These are phyloP conservation scores for Heliothis peltigera DNA, from an alignment of 2,888 invertebrate species.

Conservation along the genomic window DNA sequence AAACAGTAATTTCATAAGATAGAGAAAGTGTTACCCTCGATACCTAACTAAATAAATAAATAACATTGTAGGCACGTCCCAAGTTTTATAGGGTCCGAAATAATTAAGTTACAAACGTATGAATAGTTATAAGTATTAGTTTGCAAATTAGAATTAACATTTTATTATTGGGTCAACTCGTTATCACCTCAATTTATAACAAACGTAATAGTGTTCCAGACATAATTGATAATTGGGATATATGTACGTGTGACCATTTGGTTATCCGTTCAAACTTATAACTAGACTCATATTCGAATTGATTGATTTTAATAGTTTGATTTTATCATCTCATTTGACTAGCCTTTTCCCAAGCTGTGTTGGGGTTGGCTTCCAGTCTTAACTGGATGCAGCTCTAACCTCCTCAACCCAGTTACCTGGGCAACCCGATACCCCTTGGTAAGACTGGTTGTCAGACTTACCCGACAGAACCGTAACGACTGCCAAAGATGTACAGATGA, in stretches of 20 bases:
- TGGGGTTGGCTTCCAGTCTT: no score
- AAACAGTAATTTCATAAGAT: no score
- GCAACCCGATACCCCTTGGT: no score
- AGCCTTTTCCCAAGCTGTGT: no score
- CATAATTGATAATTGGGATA: conserved; percentile 50
- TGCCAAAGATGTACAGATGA: no score
- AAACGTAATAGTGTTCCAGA: conserved; percentile 19
- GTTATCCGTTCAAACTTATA: conserved; percentile 4
- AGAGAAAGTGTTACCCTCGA: no score
- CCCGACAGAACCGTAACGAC: no score
- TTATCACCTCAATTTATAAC: conserved; percentile 26
- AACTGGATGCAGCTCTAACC: no score
- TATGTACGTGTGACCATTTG: conserved; percentile 12
- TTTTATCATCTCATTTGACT: no score
- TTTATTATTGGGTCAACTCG: conserved; percentile 48
- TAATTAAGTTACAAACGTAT: conserved; percentile 41
- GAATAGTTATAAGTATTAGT: conserved; percentile 27
- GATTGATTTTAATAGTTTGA: neutral
- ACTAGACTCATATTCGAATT: neutral
- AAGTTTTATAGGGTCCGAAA: conserved; percentile 33
- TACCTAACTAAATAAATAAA: conserved; percentile 34
- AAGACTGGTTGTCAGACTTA: no score
- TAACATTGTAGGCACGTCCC: conserved; percentile 15
- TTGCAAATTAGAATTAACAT: conserved; percentile 57
- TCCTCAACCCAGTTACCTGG: no score